Base-by-base conservation (phyloP, 2,113 vertebrate genomes). In the Motacilla alba region DNA sequence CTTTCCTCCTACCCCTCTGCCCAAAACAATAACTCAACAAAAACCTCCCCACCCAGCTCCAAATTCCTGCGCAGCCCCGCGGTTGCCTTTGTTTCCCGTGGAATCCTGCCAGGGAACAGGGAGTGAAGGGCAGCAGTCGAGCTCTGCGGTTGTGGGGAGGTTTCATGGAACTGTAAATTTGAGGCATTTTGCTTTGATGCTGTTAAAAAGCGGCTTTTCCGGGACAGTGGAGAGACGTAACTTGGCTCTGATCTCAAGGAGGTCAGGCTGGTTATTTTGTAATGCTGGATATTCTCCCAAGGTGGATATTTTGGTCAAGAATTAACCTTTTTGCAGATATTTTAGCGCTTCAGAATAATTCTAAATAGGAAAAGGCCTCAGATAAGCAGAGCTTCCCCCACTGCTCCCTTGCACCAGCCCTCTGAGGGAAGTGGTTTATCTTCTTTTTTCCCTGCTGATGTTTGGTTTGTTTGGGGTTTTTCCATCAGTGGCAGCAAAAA, bases 121-220 rank as follows among this genome's bases (percentile, higher is more conserved):
- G 96, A 95, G 67, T 62, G 59, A 92, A 96, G 94, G 95, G 94
- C 96, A 88, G 78, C 90, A 49, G 33, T 69, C 2, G 12, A 93
- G 88, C 90, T 22, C 7, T 69, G 88, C 0, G 63, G 85, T 93
- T 93, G 76, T 14, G 62, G 95, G 59, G 75, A 92, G 82, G 82
- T 90, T 96, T 96, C 94, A 93, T 92, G 90, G 85, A 93, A 90
- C 94, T 94, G 90, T 89, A 94, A 90, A 92, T 93, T 90, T 90
- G 79, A 93, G 96, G 95, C 94, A 80, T 96, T 94, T 92, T 76
- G 70, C 96, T 96, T 96, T 96, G 95, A 96, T 96, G 94, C 67
- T 11, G 56, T 79, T 83, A 87, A 85, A 79, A 87, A 96, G 85
- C 8, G 3, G 62, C 90, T 93, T 95, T 93, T 96, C 94, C 43